A percentile compares a stretch with the other conserved stretches of the same genome.
Conservation (phyloP, 64 coral and sea anemone genomes). For the Platygyra sinensis region DNA sequence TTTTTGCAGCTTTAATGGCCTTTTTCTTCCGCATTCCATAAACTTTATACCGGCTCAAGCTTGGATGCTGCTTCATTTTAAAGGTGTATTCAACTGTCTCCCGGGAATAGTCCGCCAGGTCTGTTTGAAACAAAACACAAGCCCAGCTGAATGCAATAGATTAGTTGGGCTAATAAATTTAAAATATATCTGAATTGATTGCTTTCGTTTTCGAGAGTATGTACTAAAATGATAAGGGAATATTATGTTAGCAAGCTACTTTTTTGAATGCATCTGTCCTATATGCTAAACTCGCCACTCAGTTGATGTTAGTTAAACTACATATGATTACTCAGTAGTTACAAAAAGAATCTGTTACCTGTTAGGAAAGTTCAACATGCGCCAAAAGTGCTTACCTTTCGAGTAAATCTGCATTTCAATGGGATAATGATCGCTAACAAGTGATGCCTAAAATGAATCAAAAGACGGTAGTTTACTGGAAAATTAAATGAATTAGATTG, state of each 20-base stretch:
- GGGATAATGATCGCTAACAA: slow-evolving; percentile 91
- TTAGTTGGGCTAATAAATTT: too few relatives aligned
- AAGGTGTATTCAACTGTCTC: slow-evolving; percentile 13
- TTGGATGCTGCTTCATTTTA: background rate
- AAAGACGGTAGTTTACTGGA: background rate
- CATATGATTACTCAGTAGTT: too few relatives aligned
- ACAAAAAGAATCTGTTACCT: background rate
- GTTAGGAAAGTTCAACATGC: background rate
- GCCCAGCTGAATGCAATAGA: too few relatives aligned
- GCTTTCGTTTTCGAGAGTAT: too few relatives aligned
- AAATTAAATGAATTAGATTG: background rate
- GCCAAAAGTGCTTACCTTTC: slow-evolving; percentile 49
- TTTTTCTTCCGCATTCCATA: background rate
- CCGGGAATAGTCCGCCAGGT: background rate
- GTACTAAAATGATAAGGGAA: too few relatives aligned
- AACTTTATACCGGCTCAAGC: background rate
- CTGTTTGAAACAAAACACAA: background rate
- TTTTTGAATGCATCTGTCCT: too few relatives aligned
- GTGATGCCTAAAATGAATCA: slow-evolving; percentile 31
- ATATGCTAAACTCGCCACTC: too few relatives aligned
- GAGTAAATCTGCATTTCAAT: slow-evolving; percentile 84
- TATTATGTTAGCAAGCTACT: too few relatives aligned
- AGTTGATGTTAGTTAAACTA: too few relatives aligned
- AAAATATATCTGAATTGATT: too few relatives aligned
- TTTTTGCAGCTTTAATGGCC: background rate